A percentile compares a stretch with the other conserved stretches of the same genome.
phyloP scores from a whole-genome alignment of 2,888 invertebrate species.

The Pherbina coryleti region DNA sequence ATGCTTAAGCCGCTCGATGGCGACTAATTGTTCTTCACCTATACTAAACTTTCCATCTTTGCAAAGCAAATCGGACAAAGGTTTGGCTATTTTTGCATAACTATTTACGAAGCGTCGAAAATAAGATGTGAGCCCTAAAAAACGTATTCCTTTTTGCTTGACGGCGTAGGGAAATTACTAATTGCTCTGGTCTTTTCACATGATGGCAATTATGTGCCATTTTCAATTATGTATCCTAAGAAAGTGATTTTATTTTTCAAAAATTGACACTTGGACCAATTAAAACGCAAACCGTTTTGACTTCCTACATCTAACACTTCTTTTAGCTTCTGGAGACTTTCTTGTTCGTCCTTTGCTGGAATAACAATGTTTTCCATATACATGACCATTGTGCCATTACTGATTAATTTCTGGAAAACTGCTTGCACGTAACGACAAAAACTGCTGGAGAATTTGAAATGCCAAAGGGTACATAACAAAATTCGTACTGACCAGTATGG shows the following conservation, averaged over 20 bases:
- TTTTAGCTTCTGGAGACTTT: conserved; percentile 32
- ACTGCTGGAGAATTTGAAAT: conserved; percentile 43
- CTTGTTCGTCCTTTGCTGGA: conserved; percentile 34
- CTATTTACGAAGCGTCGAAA: too few relatives aligned
- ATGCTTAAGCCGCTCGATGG: background rate
- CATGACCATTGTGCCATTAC: conserved; percentile 8
- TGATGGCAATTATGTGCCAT: conserved; percentile 9
- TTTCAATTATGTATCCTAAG: conserved; percentile 27
- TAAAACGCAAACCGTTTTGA: conserved; percentile 36
- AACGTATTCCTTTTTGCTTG: conserved; percentile 18
- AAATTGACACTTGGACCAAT: too few relatives aligned
- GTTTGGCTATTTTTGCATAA: too few relatives aligned
- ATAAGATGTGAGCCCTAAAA: conserved; percentile 8
- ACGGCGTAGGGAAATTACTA: background rate
- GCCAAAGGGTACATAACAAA: too few relatives aligned
- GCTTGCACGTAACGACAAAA: background rate
- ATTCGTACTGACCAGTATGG: too few relatives aligned
- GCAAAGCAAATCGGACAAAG: too few relatives aligned
- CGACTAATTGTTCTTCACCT: too few relatives aligned
- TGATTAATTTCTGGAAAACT: background rate
- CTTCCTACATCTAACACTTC: conserved; percentile 36
- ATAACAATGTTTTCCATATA: conserved; percentile 45
- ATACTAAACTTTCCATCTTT: too few relatives aligned
- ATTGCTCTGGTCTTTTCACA: conserved; percentile 19
- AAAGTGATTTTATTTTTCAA: too few relatives aligned